Conservation (phyloP, 2,113 vertebrate genomes). For the Lepus europaeus region DNA sequence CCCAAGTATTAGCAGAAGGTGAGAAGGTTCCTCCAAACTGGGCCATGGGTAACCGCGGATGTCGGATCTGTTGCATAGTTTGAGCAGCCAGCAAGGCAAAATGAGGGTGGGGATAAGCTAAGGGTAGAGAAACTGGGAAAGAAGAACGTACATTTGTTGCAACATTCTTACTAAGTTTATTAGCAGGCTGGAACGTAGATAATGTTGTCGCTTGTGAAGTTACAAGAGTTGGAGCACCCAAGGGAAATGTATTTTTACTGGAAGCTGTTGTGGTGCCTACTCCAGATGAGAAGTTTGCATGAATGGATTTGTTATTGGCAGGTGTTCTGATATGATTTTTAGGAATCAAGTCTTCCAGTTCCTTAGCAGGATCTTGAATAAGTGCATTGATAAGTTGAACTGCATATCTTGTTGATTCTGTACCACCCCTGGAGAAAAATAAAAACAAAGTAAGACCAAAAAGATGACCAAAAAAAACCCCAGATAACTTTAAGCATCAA, state of each 20-base stretch:
- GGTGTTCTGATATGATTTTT: constrained; percentile 98
- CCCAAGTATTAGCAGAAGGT: constrained; percentile 97
- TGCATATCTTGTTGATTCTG: constrained; percentile 97
- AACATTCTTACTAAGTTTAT: constrained; percentile 95
- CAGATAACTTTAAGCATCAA: constrained; percentile 35
- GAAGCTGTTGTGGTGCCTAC: constrained; percentile 92
- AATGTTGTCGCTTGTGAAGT: constrained; percentile 94
- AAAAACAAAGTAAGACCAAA: constrained; percentile 24
- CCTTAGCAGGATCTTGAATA: constrained; percentile 99
- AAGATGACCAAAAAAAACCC: constrained; percentile 4
- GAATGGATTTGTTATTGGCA: constrained; percentile 92
- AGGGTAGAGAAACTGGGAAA: constrained; percentile 95
- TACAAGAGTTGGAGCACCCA: constrained; percentile 91
- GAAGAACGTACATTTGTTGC: constrained; percentile 95
- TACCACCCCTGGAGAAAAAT: constrained; percentile 92
- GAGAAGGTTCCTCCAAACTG: constrained; percentile 98
- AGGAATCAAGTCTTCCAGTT: constrained; percentile 98
- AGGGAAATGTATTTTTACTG: constrained; percentile 93
- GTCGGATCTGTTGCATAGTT: constrained; percentile 99
- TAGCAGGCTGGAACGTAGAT: constrained; percentile 92
- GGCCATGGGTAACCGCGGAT: constrained; percentile 98
- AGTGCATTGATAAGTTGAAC: constrained; percentile 99
- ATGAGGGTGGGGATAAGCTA: constrained; percentile 98
- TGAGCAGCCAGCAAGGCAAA: constrained; percentile 97
- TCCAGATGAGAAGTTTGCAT: constrained; percentile 92